Conservation (phyloP, 2,797 vertebrate genomes). For the Catostomus latipinnis region DNA sequence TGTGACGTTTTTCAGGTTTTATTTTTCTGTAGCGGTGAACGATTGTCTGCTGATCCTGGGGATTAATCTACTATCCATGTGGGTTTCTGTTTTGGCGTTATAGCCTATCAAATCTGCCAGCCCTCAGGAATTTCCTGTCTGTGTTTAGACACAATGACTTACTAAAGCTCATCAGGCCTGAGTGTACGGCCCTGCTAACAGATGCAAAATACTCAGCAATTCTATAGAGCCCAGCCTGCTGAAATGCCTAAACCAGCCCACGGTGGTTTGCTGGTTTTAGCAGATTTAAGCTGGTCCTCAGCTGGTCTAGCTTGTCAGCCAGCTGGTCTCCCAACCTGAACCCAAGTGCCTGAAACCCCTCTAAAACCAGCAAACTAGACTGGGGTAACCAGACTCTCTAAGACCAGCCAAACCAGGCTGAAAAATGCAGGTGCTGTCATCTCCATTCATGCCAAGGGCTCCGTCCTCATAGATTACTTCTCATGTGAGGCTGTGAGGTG, state of each 20-base stretch:
- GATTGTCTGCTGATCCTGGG: conserved; percentile 52
- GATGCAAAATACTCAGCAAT: conserved; percentile 48
- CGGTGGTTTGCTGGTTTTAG: no score
- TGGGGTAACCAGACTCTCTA: no score
- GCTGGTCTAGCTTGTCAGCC: no score
- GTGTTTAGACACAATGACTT: conserved; percentile 47
- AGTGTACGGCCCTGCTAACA: conserved; percentile 37
- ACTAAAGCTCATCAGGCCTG: conserved; percentile 19
- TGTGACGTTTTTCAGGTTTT: neutral
- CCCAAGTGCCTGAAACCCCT: no score
- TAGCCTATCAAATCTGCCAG: conserved; percentile 54
- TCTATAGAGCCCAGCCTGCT: neutral
- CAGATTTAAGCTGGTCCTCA: no score
- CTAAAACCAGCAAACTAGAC: no score
- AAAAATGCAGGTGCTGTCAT: neutral
- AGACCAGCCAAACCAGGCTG: no score
- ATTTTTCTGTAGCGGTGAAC: neutral
- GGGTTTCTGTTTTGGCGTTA: conserved; percentile 56
- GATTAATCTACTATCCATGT: conserved; percentile 47
- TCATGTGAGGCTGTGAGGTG: conserved; percentile 27
- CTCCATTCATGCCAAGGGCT: conserved; percentile 25
- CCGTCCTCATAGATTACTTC: conserved; percentile 34
- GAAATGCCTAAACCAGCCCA: neutral
- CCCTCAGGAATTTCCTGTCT: conserved; percentile 58
- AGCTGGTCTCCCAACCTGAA: no score